Conservation (phyloP, 2,888 invertebrate species). For the Beris chalybata region DNA sequence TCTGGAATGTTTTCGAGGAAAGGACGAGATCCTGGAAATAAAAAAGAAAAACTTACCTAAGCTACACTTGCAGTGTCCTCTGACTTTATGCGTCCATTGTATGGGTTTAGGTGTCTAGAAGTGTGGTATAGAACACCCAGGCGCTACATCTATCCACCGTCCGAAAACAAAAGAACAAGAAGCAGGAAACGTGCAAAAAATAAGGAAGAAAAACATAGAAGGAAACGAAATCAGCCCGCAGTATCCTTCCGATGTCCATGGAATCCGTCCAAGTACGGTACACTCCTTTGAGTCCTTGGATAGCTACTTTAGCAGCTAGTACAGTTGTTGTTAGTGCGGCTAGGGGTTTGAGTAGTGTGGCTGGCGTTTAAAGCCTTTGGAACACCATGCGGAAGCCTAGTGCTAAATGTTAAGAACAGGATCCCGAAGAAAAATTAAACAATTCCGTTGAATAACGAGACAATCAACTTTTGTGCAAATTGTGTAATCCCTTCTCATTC, state of each 20-base stretch:
- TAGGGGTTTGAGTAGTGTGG: no score
- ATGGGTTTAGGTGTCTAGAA: background rate
- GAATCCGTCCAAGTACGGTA: background rate
- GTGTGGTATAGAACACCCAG: background rate
- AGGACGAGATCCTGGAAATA: slow-evolving; percentile 16
- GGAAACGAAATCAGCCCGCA: background rate
- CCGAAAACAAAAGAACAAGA: background rate
- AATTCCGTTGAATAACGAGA: slow-evolving; percentile 44
- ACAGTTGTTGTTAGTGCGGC: no score
- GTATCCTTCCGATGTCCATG: no score
- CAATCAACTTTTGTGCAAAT: slow-evolving; percentile 43
- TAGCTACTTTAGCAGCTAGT: background rate
- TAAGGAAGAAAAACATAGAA: background rate
- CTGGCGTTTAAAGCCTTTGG: background rate
- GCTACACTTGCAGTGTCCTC: background rate
- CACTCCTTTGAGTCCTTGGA: background rate
- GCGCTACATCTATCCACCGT: background rate
- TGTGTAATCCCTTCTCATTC: slow-evolving; percentile 42
- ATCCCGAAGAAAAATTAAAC: slow-evolving; percentile 41
- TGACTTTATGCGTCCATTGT: background rate
- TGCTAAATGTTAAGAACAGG: slow-evolving; percentile 28
- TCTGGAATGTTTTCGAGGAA: slow-evolving; percentile 11
- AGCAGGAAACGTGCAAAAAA: background rate
- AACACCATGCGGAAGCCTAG: background rate
- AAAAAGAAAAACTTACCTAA: slow-evolving; percentile 11